phyloP scores from a whole-genome alignment of 2,888 invertebrate genomes.

The Ophion obscuratus region DNA sequence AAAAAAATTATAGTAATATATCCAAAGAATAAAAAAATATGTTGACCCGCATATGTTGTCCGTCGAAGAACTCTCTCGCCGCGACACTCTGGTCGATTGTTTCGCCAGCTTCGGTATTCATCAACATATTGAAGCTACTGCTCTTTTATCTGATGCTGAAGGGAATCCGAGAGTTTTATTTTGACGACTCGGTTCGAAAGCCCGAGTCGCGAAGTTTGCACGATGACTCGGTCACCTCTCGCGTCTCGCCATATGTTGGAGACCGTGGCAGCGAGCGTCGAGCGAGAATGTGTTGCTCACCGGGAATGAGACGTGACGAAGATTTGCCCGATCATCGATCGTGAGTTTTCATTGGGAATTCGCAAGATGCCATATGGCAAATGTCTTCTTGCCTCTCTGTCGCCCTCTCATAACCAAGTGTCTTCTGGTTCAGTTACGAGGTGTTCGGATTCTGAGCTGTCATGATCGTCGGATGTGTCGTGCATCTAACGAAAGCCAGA shows the following conservation, averaged over 20 bases:
- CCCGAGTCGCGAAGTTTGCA: slow-evolving; percentile 13
- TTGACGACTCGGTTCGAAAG: slow-evolving; percentile 69
- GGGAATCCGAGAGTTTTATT: slow-evolving; percentile 72
- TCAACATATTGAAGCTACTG: slow-evolving; percentile 69
- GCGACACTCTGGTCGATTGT: slow-evolving; percentile 67
- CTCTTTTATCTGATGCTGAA: slow-evolving; percentile 72
- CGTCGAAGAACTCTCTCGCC: slow-evolving; percentile 38
- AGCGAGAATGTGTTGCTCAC: slow-evolving; percentile 47
- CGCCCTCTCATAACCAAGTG: neutral
- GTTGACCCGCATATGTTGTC: slow-evolving; percentile 66
- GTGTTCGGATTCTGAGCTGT: neutral
- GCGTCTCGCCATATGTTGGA: slow-evolving; percentile 28
- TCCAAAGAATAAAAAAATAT: slow-evolving; percentile 45
- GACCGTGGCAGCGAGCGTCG: slow-evolving; percentile 24
- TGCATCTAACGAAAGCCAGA: neutral
- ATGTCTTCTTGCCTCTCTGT: neutral
- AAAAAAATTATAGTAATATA: slow-evolving; percentile 26
- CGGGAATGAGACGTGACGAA: slow-evolving; percentile 6
- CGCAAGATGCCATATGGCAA: slow-evolving; percentile 5
- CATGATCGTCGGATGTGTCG: neutral
- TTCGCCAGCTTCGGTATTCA: slow-evolving; percentile 68
- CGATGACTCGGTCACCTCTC: slow-evolving; percentile 1
- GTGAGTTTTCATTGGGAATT: slow-evolving; percentile 42
- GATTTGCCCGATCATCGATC: slow-evolving; percentile 36
- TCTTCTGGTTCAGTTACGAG: slow-evolving; percentile 1